Evolutionary conservation across 2,888 invertebrate species (phyloP), one percentile per base, ranked within the genome.

Genomic region (Aquatica leii): DNA sequence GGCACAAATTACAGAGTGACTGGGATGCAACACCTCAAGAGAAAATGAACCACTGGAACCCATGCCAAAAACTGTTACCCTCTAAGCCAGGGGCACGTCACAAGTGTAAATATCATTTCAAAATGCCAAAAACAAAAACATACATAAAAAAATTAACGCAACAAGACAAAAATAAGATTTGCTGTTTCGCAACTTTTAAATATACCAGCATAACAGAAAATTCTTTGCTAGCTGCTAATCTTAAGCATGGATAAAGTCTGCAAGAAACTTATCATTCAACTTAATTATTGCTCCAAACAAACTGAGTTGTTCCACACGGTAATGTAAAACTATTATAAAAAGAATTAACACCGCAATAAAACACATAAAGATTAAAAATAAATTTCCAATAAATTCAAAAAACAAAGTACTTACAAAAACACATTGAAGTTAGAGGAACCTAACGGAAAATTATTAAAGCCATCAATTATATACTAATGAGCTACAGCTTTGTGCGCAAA

Each of bases 181-280:
- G 41, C 41, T 41, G 15, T 14, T 41, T 41, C 41, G 15, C 41
- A 41, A 41, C 41, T 41, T 41, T 41, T 41, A 9, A 41, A 41
- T 15, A n/a, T 6, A 15, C 41, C 41, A 41, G 41, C 41, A 41
- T 5, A 41, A 41, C 15, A 41, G 15, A 41, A 41, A 2, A 41
- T 6, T 41, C 2, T 41, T 41, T 15, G 15, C 15, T 41, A 41
- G 12, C 14, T 41, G 41, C 41, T 15, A 41, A 2, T 41, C 41
- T 15, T n/a, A 41, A 41, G 41, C 12, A 14, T 41, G 31, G 31
- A 31, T 31, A 31, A 31, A 31, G 31, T 31, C 5, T 6, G 31
- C 4, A 31, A 31, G 31, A 31, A 31, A 6, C 9, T 31, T 31
- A 31, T 31, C 4, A 6, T 31, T 31, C 5, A 31, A 31, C 4